Percentiles rank a stretch among this genome's conserved stretches.
These are phyloP conservation scores for Embiotoca jacksoni DNA, from an alignment of 2,113 vertebrate species.

Conservation along the genomic window DNA sequence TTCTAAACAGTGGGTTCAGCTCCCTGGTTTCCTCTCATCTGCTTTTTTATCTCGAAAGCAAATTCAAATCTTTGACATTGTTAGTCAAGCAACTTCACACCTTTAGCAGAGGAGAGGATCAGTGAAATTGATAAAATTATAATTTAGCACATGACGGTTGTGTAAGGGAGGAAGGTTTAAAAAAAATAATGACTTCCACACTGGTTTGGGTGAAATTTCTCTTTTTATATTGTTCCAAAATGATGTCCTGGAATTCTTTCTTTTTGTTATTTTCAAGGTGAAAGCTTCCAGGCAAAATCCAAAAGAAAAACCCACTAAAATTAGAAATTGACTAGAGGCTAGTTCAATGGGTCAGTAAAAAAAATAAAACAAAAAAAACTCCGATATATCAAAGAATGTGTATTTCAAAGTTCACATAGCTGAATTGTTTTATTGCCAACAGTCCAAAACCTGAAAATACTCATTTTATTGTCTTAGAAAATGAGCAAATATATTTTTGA, in stretches of 20 bases:
- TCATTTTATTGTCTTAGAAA: neutral
- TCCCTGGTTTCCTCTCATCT: slow-evolving; percentile 5
- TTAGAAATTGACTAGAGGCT: neutral
- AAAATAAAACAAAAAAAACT: neutral
- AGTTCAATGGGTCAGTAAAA: neutral
- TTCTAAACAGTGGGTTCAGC: slow-evolving; percentile 11
- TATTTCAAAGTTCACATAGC: neutral
- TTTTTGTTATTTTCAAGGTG: neutral
- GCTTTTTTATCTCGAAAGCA: slow-evolving; percentile 36
- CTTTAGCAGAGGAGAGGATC: slow-evolving; percentile 17
- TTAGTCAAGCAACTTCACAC: slow-evolving; percentile 27
- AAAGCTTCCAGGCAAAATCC: neutral
- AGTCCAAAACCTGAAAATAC: neutral
- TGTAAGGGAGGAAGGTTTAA: neutral
- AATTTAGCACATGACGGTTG: slow-evolving; percentile 21
- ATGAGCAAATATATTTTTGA: neutral
- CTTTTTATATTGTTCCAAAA: neutral
- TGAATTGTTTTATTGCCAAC: neutral
- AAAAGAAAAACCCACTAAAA: neutral
- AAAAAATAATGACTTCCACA: neutral
- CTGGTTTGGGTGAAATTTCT: neutral
- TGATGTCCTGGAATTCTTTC: neutral
- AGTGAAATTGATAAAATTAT: slow-evolving; percentile 14
- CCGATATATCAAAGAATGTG: neutral
- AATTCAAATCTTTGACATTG: slow-evolving; percentile 35